Evolutionary conservation across 2,888 invertebrate genomes (phyloP).

Genomic region (Linyphia triangularis): DNA sequence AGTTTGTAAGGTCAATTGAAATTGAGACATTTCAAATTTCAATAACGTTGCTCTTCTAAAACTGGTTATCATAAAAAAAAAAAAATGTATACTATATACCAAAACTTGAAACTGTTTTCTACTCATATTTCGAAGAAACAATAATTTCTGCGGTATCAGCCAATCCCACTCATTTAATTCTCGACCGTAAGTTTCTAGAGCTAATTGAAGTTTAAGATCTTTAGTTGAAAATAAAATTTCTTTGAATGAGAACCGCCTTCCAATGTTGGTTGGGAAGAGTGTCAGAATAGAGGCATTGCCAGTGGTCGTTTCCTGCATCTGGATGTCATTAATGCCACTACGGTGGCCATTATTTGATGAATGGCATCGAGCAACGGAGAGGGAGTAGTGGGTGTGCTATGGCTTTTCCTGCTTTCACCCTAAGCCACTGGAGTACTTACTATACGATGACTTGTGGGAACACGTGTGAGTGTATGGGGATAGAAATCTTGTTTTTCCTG

Average conservation of each 20-base stretch:
- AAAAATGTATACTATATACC: too few species aligned
- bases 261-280: conserved; percentile 9
- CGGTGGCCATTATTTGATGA: conserved; percentile 57
- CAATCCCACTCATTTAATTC: too few species aligned
- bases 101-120: too few species aligned
- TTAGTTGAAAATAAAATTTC: conserved; percentile 34
- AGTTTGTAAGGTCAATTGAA: neutral
- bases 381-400: neutral
- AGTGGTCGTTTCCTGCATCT: conserved; percentile 36
- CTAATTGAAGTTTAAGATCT: neutral
- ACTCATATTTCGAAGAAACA: too few species aligned
- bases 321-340: conserved; percentile 59
- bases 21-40: neutral
- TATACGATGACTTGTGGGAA: too few species aligned
- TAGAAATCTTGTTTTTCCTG: too few species aligned
- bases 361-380: conserved; percentile 21
- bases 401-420: neutral
- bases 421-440: too few species aligned
- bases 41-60: too few species aligned
- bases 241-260: conserved; percentile 31
- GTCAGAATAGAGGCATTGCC: conserved; percentile 37
- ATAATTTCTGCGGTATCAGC: too few species aligned
- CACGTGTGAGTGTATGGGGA: too few species aligned
- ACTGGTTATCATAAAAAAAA: too few species aligned
- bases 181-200: too few species aligned